Percentiles rank a stretch among this genome's conserved stretches.
Conservation (phyloP, 2,888 invertebrate genomes). For the Trachelus troglodyta region DNA sequence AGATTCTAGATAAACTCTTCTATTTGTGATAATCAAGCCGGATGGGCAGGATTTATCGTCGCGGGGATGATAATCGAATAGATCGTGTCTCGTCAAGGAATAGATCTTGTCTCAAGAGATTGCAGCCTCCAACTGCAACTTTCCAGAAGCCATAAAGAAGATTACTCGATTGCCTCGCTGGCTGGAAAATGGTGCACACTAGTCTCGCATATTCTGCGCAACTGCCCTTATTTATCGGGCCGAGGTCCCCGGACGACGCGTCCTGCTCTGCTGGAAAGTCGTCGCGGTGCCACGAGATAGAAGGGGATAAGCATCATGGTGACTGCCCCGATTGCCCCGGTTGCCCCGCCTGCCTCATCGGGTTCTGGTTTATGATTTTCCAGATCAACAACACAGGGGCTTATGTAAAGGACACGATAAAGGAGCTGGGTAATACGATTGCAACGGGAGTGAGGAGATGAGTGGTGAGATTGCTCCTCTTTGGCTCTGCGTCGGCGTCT, state of each 20-base stretch:
- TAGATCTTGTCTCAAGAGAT: neutral
- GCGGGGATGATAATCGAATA: neutral
- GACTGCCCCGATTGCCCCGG: neutral
- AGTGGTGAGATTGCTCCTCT: constrained; percentile 47
- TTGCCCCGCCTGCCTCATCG: neutral
- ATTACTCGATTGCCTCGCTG: constrained; percentile 39
- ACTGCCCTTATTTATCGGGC: neutral
- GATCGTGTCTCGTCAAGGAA: neutral
- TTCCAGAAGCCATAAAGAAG: constrained; percentile 38
- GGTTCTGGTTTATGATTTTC: constrained; percentile 5
- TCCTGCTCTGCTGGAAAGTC: neutral
- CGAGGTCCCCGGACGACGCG: neutral
- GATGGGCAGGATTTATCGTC: neutral
- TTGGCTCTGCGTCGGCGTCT: constrained; percentile 24
- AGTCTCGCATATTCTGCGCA: neutral
- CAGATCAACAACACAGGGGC: constrained; percentile 7
- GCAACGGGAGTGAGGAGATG: constrained; percentile 48
- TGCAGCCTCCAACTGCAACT: neutral
- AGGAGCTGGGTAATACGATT: constrained; percentile 36
- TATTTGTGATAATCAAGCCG: neutral
- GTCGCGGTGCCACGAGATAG: neutral
- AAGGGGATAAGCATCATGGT: constrained; percentile 1
- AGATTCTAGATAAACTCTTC: neutral
- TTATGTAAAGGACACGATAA: constrained; percentile 26
- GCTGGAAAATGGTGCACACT: constrained; percentile 13